phyloP scores from a whole-genome alignment of 2,113 vertebrate genomes.

The Myotis lucifugus region DNA sequence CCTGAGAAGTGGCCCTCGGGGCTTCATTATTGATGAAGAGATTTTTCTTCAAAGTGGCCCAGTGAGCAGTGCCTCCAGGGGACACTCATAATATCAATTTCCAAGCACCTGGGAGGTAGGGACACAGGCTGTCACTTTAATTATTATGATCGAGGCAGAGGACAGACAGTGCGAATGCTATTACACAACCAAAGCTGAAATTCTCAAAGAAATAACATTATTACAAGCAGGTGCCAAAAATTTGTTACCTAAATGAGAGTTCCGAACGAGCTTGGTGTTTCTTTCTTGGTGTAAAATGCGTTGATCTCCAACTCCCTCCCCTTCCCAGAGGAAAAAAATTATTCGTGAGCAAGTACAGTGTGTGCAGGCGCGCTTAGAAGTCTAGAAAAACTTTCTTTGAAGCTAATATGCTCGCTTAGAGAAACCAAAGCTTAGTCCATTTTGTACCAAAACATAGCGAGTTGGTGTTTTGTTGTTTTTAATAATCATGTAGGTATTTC shows the following conservation, averaged over 20 bases:
- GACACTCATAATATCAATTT: conserved; percentile 79
- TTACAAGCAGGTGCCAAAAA: neutral
- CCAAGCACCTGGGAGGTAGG: conserved; percentile 74
- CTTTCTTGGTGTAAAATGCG: neutral
- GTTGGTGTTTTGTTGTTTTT: neutral
- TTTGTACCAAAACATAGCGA: neutral
- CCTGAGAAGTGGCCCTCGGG: conserved; percentile 77
- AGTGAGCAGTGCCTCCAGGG: conserved; percentile 74
- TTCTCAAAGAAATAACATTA: conserved; percentile 34
- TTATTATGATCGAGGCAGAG: conserved; percentile 60
- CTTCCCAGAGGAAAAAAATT: neutral
- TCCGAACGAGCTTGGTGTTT: neutral
- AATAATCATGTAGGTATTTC: neutral
- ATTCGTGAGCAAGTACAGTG: neutral
- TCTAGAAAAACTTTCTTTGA: neutral
- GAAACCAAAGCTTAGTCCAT: neutral
- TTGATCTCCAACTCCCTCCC: neutral
- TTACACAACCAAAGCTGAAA: neutral
- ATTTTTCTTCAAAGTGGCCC: conserved; percentile 80
- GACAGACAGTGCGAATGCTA: neutral
- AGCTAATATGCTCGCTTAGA: neutral
- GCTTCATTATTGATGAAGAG: conserved; percentile 79
- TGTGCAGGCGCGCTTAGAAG: neutral
- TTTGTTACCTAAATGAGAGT: neutral
- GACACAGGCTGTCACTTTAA: conserved; percentile 71